These are phyloP conservation scores for Brachionichthys hirsutus DNA, from an alignment of 2,113 vertebrate genomes.

Conservation along the genomic window DNA sequence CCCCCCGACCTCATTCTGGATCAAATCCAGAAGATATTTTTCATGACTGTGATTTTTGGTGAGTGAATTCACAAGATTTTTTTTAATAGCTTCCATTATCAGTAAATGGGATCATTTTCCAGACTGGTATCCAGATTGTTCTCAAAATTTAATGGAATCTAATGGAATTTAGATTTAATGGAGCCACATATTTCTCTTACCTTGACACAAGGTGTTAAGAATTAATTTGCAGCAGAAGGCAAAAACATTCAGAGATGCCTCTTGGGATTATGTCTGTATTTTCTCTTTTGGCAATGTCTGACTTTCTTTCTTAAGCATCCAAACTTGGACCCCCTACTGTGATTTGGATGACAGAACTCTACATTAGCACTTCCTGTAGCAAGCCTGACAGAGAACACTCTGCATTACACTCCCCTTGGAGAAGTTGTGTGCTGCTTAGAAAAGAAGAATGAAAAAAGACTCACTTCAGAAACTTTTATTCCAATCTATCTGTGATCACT, in stretches of 20 bases:
- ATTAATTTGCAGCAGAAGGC: conserved; percentile 16
- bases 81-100: too few species aligned
- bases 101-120: too few species aligned
- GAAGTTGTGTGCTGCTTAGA: conserved; percentile 42
- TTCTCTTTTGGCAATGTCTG: conserved; percentile 32
- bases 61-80: too few species aligned
- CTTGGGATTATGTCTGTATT: conserved; percentile 28
- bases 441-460: conserved; percentile 23
- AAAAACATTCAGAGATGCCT: conserved; percentile 24
- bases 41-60: too few species aligned
- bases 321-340: conserved; percentile 49
- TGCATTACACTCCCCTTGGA: conserved; percentile 53
- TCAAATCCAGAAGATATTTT: too few species aligned
- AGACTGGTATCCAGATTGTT: too few species aligned
- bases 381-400: conserved; percentile 54
- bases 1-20: too few species aligned
- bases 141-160: too few species aligned
- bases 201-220: conserved; percentile 7
- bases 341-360: conserved; percentile 50
- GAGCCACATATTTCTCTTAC: conserved; percentile 7
- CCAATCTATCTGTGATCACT: conserved; percentile 54
- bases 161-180: too few species aligned
- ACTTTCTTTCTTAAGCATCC: conserved; percentile 36
- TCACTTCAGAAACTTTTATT: conserved; percentile 50
- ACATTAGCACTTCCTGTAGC: conserved; percentile 24